These are phyloP conservation scores for Rhagoletis pomonella DNA, from an alignment of 1,140 invertebrate species.

Conservation along the genomic window DNA sequence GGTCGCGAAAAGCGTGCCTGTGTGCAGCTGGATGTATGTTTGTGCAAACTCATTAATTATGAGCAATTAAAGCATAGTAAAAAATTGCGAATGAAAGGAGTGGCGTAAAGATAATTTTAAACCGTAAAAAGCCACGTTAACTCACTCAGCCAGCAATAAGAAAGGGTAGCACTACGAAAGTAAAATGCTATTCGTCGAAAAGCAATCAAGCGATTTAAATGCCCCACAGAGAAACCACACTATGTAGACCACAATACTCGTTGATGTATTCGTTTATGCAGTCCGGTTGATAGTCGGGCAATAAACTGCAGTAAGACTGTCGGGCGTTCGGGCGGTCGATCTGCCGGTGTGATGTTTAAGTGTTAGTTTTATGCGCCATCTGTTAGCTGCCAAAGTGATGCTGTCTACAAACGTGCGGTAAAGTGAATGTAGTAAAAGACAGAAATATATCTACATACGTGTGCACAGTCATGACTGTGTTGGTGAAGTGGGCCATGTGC, in stretches of 20 bases:
- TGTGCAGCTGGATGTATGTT: neutral
- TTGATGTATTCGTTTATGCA: neutral
- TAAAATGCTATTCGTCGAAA: too few species aligned
- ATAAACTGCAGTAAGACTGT: neutral
- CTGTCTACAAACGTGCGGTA: neutral
- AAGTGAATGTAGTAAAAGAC: neutral
- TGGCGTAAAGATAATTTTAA: too few species aligned
- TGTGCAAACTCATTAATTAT: neutral
- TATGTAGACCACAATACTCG: neutral
- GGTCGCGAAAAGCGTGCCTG: neutral
- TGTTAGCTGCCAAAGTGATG: neutral
- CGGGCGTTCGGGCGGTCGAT: too few species aligned
- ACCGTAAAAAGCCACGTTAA: too few species aligned
- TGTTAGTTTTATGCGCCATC: conserved; percentile 26
- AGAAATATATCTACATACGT: neutral
- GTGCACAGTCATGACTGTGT: neutral
- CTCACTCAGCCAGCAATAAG: too few species aligned
- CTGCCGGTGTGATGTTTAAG: neutral
- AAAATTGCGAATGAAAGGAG: too few species aligned
- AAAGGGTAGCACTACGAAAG: too few species aligned
- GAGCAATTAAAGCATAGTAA: too few species aligned
- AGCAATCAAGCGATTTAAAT: neutral
- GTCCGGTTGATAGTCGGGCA: neutral
- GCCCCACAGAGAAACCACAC: neutral
- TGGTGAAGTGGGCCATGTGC: neutral